These are phyloP conservation scores for Drosophila infuscata DNA, from an alignment of 2,888 invertebrate genomes.

Conservation along the genomic window DNA sequence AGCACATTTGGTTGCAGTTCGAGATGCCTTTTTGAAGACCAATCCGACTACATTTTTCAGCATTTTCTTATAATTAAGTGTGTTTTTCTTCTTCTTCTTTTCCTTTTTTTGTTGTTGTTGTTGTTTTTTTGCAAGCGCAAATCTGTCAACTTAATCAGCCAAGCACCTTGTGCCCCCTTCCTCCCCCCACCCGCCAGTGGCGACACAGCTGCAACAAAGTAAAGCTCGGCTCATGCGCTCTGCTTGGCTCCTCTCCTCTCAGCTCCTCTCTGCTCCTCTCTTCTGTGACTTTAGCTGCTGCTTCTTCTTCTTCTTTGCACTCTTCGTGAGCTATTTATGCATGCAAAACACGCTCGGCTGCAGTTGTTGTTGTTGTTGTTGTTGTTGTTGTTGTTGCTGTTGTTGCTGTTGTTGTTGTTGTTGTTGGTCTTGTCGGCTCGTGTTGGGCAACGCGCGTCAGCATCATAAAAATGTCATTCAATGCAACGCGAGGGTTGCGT, in stretches of 20 bases:
- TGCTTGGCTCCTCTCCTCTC: not conserved
- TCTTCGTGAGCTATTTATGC: constrained; percentile 61
- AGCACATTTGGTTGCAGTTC: not conserved
- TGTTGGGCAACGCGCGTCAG: constrained; percentile 78
- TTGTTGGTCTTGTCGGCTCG: constrained; percentile 50
- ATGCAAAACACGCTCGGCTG: constrained; percentile 71
- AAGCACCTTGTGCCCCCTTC: constrained; percentile 19
- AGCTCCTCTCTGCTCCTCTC: not conserved
- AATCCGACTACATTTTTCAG: constrained; percentile 28
- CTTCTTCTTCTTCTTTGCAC: constrained; percentile 23
- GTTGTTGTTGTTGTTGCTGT: constrained; percentile 14
- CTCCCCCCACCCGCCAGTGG: not conserved
- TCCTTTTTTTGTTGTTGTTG: too few relatives aligned
- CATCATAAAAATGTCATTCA: constrained; percentile 79
- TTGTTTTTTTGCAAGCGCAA: constrained; percentile 19
- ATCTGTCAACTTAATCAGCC: constrained; percentile 57
- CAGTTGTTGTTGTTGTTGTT: constrained; percentile 28
- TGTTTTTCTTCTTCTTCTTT: not conserved
- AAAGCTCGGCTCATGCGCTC: constrained; percentile 24
- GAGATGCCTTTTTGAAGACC: constrained; percentile 21
- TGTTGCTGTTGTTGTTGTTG: constrained; percentile 24
- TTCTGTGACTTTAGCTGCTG: constrained; percentile 7
- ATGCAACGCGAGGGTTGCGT: constrained; percentile 49
- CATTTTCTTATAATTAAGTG: constrained; percentile 26
- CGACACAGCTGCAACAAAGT: constrained; percentile 10